Percentiles rank a stretch among this genome's conserved stretches.
Conservation (phyloP, 1,140 invertebrate species). For the Achroia grisella region DNA sequence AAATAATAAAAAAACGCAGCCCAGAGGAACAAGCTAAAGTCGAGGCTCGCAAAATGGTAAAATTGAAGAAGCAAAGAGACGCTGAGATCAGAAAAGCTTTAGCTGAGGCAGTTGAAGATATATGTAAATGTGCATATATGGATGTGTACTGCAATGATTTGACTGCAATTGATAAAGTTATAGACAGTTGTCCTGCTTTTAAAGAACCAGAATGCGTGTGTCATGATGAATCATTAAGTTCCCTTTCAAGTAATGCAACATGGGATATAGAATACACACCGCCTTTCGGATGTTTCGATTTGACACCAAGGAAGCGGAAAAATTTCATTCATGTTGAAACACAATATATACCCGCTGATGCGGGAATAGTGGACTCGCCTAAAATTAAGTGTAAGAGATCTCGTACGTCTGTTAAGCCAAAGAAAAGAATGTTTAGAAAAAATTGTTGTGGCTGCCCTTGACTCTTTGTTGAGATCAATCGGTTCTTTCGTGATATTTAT, state of each 20-base stretch:
- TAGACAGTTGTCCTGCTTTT: conserved; percentile 59
- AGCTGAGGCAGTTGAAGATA: conserved; percentile 59
- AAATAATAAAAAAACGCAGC: conserved; percentile 72
- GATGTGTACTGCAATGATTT: conserved; percentile 67
- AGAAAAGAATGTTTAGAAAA: conserved; percentile 25
- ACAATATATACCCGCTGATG: conserved; percentile 54
- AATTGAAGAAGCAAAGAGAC: conserved; percentile 57
- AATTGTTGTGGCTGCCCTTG: conserved; percentile 20
- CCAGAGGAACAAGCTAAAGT: conserved; percentile 64
- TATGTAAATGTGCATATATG: conserved; percentile 70
- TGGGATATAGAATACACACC: conserved; percentile 70
- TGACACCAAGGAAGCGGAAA: conserved; percentile 43
- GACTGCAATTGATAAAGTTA: conserved; percentile 61
- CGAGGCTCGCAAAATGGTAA: conserved; percentile 59
- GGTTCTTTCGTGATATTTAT: neutral
- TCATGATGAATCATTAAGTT: conserved; percentile 53
- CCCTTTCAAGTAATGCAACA: conserved; percentile 60
- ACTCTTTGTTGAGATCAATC: neutral
- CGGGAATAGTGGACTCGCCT: conserved; percentile 37
- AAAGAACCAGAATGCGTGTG: conserved; percentile 62
- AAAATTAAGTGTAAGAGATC: conserved; percentile 39
- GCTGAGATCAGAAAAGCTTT: conserved; percentile 61
- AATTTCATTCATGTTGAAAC: conserved; percentile 58
- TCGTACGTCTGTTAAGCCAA: conserved; percentile 30
- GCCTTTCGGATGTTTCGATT: conserved; percentile 62